Evolutionary conservation across 2,888 invertebrate species (phyloP).

Genomic region (Tortrix viridana): DNA sequence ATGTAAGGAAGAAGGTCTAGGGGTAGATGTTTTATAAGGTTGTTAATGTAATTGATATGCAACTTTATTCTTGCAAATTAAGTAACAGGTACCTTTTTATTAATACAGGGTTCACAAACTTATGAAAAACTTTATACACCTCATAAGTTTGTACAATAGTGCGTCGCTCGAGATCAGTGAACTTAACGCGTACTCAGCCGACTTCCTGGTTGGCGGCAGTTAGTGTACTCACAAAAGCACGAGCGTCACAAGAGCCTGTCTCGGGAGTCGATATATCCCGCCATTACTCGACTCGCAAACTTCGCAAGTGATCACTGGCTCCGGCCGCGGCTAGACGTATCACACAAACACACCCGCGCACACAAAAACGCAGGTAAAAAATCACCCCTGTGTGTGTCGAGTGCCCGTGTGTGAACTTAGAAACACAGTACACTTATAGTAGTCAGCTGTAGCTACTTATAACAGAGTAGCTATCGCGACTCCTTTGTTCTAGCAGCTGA

Average conservation of each 20-base stretch:
- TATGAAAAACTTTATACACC: not conserved
- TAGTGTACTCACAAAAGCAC: conserved; percentile 58
- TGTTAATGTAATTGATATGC: too few species aligned
- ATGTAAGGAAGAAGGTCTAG: too few species aligned
- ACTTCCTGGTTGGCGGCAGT: conserved; percentile 54
- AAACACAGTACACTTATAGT: conserved; percentile 63
- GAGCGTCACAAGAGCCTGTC: conserved; percentile 45
- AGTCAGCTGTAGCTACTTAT: conserved; percentile 77
- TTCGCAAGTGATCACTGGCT: conserved; percentile 65
- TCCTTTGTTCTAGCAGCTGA: conserved; percentile 85
- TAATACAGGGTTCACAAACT: not conserved
- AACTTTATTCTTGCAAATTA: too few species aligned
- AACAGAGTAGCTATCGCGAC: conserved; percentile 81
- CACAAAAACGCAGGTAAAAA: conserved; percentile 77
- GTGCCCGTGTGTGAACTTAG: conserved; percentile 64
- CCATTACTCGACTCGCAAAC: conserved; percentile 70
- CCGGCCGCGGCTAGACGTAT: conserved; percentile 62
- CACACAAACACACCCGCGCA: conserved; percentile 70
- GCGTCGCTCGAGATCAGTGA: conserved; percentile 40
- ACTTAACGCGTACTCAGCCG: conserved; percentile 45
- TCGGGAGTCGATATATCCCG: conserved; percentile 67
- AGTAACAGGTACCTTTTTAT: too few species aligned
- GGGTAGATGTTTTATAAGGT: too few species aligned
- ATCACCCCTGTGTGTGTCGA: conserved; percentile 60
- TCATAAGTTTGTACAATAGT: not conserved